Evolutionary conservation across 2,797 vertebrate species (phyloP).

Genomic region (Gobio occitaniae): DNA sequence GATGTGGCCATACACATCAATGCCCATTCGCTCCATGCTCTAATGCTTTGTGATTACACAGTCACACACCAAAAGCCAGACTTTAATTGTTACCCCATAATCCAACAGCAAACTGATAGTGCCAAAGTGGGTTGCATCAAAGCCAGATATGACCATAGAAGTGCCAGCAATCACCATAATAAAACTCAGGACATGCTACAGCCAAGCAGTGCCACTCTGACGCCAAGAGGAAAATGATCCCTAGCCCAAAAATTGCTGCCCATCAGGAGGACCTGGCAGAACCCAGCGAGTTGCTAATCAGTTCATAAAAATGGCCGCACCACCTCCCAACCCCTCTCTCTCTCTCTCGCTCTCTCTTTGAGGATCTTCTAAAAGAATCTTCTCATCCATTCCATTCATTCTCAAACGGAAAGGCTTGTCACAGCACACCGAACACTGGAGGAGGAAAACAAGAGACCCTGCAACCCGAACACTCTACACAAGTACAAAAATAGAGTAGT

Average conservation of each 20-base stretch:
- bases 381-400: constrained; percentile 46
- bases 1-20: constrained; percentile 33
- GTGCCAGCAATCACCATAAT: constrained; percentile 63
- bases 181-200: constrained; percentile 50
- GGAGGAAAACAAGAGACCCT: constrained; percentile 41
- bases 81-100: constrained; percentile 58
- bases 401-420: constrained; percentile 59
- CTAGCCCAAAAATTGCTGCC: constrained; percentile 48
- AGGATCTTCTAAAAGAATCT: constrained; percentile 53
- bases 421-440: constrained; percentile 49
- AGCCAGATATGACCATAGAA: constrained; percentile 50
- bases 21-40: constrained; percentile 27
- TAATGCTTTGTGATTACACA: constrained; percentile 59
- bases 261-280: constrained; percentile 57
- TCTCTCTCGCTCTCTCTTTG: background rate
- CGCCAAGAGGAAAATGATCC: constrained; percentile 61
- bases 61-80: constrained; percentile 51
- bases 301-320: constrained; percentile 27
- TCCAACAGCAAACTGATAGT: constrained; percentile 57
- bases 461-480: constrained; percentile 20
- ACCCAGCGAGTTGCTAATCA: constrained; percentile 16
- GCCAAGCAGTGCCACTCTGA: constrained; percentile 36
- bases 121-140: constrained; percentile 55
- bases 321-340: background rate
- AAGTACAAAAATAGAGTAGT: constrained; percentile 56